These are phyloP conservation scores for Xyrauchen texanus DNA, from an alignment of 2,113 vertebrate genomes.

Conservation along the genomic window DNA sequence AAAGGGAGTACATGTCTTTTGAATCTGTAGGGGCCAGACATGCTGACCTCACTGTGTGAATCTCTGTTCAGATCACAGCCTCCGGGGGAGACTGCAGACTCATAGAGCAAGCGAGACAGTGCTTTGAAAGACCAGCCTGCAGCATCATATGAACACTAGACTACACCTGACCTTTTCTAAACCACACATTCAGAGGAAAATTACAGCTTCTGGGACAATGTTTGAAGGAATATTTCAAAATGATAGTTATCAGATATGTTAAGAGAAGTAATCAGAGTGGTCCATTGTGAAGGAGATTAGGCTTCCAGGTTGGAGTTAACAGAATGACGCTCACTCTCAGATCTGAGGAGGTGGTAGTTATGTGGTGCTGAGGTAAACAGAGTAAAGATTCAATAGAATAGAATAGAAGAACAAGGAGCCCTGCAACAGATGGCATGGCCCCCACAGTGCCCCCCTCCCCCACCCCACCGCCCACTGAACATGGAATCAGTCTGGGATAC, in stretches of 20 bases:
- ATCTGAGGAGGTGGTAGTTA: too few species aligned
- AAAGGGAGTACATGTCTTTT: neutral
- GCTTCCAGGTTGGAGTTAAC: too few species aligned
- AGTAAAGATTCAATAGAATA: too few species aligned
- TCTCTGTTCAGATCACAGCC: neutral
- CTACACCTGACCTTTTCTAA: slow-evolving; percentile 28
- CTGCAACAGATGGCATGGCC: too few species aligned
- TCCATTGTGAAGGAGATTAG: too few species aligned
- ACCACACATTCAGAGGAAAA: neutral
- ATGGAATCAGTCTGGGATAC: too few species aligned
- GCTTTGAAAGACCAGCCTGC: slow-evolving; percentile 6
- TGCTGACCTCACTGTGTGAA: slow-evolving; percentile 12
- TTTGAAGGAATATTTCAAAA: neutral
- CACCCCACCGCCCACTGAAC: too few species aligned
- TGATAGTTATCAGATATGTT: neutral
- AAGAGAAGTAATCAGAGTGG: neutral
- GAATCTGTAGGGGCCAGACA: neutral
- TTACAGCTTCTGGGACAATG: neutral
- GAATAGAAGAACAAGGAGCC: too few species aligned
- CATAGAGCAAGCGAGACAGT: neutral
- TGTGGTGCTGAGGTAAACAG: too few species aligned
- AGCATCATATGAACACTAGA: neutral
- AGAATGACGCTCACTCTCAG: too few species aligned
- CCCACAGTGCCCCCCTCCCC: too few species aligned
- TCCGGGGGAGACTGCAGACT: neutral